These are phyloP conservation scores for Drosophila ustulata DNA, from an alignment of 2,888 invertebrate genomes.

Conservation along the genomic window DNA sequence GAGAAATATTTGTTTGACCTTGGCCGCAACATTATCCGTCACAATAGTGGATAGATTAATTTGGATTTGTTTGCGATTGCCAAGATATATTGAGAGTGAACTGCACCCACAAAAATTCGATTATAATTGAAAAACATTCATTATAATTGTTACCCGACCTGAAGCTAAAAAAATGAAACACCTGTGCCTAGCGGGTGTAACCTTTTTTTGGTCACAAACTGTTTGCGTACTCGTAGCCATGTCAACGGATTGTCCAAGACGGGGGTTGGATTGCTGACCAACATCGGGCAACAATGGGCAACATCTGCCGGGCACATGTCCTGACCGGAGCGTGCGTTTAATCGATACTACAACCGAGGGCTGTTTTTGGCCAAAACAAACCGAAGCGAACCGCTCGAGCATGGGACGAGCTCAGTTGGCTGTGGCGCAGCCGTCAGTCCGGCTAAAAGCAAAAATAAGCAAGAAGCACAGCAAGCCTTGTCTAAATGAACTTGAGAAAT, in stretches of 20 bases:
- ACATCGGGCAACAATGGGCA: conserved; percentile 44
- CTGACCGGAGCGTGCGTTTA: conserved; percentile 64
- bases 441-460: conserved; percentile 10
- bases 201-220: background rate
- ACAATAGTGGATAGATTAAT: conserved; percentile 45
- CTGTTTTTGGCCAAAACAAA: conserved; percentile 70
- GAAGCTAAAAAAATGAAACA: conserved; percentile 19
- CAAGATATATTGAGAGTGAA: conserved; percentile 36
- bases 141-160: background rate
- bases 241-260: conserved; percentile 21
- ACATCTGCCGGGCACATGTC: conserved; percentile 57
- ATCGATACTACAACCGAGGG: conserved; percentile 68
- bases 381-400: conserved; percentile 28
- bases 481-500: conserved; percentile 51
- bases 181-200: conserved; percentile 23
- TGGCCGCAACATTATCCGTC: conserved; percentile 28
- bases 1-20: conserved; percentile 24
- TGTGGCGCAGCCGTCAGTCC: conserved; percentile 58
- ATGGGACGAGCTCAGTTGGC: conserved; percentile 64
- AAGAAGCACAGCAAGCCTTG: conserved; percentile 8
- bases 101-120: background rate
- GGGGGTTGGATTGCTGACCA: conserved; percentile 71
- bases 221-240: conserved; percentile 5
- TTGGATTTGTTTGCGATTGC: conserved; percentile 23
- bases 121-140: background rate